phyloP scores from a whole-genome alignment of 1,140 invertebrate genomes.

The Tetramorium simillimum region DNA sequence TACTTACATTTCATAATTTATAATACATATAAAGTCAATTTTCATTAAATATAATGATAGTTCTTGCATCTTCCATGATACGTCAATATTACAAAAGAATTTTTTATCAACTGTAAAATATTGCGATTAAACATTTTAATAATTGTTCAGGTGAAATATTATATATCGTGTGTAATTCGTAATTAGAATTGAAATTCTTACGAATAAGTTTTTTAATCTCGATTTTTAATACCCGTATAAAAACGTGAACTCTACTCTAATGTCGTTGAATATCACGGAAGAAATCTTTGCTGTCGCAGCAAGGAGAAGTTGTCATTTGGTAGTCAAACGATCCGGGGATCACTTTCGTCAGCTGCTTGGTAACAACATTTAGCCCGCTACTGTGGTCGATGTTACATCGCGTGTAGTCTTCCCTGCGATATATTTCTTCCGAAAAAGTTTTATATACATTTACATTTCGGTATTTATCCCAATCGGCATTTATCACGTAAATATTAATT shows the following conservation, averaged over 20 bases:
- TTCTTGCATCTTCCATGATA: background rate
- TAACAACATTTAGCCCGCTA: slow-evolving; percentile 4
- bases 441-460: background rate
- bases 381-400: slow-evolving; percentile 32
- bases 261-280: slow-evolving; percentile 4
- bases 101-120: background rate
- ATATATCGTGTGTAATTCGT: background rate
- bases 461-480: background rate
- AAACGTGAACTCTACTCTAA: background rate
- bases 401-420: background rate
- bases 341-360: slow-evolving; percentile 32
- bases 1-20: background rate
- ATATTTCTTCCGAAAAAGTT: background rate
- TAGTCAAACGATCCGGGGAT: slow-evolving; percentile 57
- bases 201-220: background rate
- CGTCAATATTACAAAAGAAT: background rate
- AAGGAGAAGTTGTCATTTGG: slow-evolving; percentile 37
- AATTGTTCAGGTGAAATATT: background rate
- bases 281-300: slow-evolving; percentile 55
- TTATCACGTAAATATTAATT: background rate
- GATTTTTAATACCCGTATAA: background rate
- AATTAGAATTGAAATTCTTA: background rate
- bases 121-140: background rate
- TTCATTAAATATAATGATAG: background rate
- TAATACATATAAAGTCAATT: background rate